A percentile compares a stretch with the other conserved stretches of the same genome.
Conservation (phyloP, 2,888 invertebrate species). For the Tubulanus polymorphus region DNA sequence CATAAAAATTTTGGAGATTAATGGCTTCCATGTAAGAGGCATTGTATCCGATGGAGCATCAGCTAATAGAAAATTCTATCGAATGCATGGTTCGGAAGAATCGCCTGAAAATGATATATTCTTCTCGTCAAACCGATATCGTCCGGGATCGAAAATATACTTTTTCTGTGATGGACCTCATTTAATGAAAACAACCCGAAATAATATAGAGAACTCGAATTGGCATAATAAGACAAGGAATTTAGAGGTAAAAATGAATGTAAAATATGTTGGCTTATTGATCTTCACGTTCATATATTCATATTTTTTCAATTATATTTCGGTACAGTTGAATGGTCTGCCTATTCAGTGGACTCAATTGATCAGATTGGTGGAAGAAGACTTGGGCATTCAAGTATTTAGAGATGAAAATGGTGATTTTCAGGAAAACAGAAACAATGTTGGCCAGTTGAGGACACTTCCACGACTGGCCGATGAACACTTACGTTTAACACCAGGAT, state of each 20-base stretch:
- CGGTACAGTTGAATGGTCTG: neutral
- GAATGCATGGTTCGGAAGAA: conserved; percentile 7
- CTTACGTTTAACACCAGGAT: neutral
- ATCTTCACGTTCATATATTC: no score
- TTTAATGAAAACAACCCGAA: neutral
- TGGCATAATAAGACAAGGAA: neutral
- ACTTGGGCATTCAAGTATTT: neutral
- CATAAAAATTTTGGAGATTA: conserved; percentile 15
- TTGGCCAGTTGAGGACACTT: neutral
- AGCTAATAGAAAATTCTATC: conserved; percentile 19
- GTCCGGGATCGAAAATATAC: neutral
- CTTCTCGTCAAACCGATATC: neutral
- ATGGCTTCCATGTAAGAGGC: conserved; percentile 13
- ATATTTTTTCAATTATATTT: no score
- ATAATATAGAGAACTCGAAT: neutral
- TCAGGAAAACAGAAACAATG: no score
- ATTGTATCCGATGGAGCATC: conserved; percentile 22
- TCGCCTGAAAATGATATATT: neutral
- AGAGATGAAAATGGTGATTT: no score
- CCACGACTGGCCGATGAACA: neutral
- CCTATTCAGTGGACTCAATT: neutral
- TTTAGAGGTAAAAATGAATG: neutral
- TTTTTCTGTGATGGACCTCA: neutral
- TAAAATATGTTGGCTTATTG: neutral
- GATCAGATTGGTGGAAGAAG: neutral